Evolutionary conservation across 2,888 invertebrate species (phyloP), one percentile per base, ranked within the genome.

Genomic region (Cerastis leucographa): DNA sequence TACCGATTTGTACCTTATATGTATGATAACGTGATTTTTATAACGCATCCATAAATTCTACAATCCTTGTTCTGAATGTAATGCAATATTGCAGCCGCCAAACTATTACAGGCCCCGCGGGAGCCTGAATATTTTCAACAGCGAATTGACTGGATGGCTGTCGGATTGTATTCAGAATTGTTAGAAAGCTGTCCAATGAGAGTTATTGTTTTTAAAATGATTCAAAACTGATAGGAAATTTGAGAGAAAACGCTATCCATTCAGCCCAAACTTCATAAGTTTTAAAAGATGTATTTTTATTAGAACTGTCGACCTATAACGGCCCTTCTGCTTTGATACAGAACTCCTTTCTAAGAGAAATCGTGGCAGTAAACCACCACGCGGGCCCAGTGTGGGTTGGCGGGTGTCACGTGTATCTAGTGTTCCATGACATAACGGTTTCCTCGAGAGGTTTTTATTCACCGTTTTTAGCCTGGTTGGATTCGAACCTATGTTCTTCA

Each of bases 61-160:
- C 12, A 29, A 49, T 74, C 74, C 7, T 22, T 35, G 74, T 59
- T 25, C 35, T 49, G 51, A 71, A 74, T 74, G 86, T 84, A 84
- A 86, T 84, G 88, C 85, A 80, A 83, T 86, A 76, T 82, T 82
- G 83, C 71, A 67, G 71, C 74, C n/a, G 76, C 76, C 83, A 78
- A 87, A 88, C 87, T 87, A 88, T 87, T 83, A 85, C 81, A 44
- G 75, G 71, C 75, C 85, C 76, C 71, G 73, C 66, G 73, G 71
- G 76, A 65, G 56, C 68, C 69, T n/a, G 76, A 80, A 85, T 88
- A 83, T 80, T 85, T 88, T 88, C 74, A 74, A 61, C 73, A 56
- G 64, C 54, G 67, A 74, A 71, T 81, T 79, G 77, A 79, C 76
- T 72, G 59, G 65, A 75, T 78, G 42, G 59, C 46, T 86, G 71